Evolutionary conservation across 2,888 invertebrate species (phyloP), one percentile per base, ranked within the genome.

Genomic region (Phasia obesa): DNA sequence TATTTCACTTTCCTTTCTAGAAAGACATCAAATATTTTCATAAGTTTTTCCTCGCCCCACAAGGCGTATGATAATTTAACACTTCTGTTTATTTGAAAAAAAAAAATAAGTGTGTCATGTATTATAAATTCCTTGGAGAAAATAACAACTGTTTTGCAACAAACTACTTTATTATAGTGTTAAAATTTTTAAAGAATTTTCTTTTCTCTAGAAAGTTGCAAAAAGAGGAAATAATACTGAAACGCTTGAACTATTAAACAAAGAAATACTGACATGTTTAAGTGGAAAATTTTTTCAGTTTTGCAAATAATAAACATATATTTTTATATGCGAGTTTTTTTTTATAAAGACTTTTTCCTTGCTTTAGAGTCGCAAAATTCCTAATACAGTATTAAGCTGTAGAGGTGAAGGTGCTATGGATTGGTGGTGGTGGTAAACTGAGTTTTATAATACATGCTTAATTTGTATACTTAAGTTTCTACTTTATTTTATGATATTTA

Each of bases 241-340:
- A 75, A 67, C 57, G 65, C 57, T 57, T 75, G 64, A 75, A 65
- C 64, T 64, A 23, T 44, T 4, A 9, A n/a, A 11, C 49, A 13
- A 49, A 67, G 53, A 51, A 60, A 59, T 71, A 49, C 60, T 73
- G 71, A 67, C 81, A 81, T 81, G 81, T 62, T 81, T 77, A 81
- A 81, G 81, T 81, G 81, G 81, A 77, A 81, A 77, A 77, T 81
- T 81, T 73, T 81, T 81, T 55, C 76, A 81, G 53, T 55, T 70
- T 23, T 60, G 38, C 62, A 62, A 53, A 69, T 62, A 77, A 62
- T 38, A 69, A n/a, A 77, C 53, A 60, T 13, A 21, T 21, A 23
- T 31, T 51, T 42, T 59, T 59, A 59, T 49, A 27, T 27, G 62
- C 31, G 42, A 25, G 35, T 44, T 42, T 31, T 31, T 53, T 38